These are phyloP conservation scores for Epinotia bilunana DNA, from an alignment of 2,888 invertebrate species.

Conservation along the genomic window DNA sequence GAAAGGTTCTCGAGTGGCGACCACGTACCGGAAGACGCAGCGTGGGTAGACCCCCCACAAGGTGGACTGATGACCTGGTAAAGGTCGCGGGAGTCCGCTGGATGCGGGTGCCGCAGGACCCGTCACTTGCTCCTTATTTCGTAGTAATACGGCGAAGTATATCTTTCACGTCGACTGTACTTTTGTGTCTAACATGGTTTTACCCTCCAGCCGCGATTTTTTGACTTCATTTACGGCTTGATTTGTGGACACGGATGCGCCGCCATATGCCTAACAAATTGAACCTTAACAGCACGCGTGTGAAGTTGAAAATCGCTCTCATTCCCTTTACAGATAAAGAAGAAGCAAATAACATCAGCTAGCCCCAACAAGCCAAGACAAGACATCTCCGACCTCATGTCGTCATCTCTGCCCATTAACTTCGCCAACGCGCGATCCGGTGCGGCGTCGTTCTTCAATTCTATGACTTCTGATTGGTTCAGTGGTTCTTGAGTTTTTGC, in stretches of 20 bases:
- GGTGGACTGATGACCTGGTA: no score
- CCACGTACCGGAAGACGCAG: no score
- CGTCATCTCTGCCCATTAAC: constrained; percentile 73
- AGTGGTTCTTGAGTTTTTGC: constrained; percentile 71
- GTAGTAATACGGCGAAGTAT: no score
- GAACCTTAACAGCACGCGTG: background rate
- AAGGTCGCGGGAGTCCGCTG: no score
- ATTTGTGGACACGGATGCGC: no score
- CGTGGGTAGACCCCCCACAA: no score
- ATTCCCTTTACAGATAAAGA: constrained; percentile 70
- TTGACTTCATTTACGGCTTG: background rate
- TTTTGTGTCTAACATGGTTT: background rate
- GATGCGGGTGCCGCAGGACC: no score
- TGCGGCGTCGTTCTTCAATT: constrained; percentile 92
- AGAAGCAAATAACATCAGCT: constrained; percentile 68
- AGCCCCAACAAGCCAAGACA: constrained; percentile 70
- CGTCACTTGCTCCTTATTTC: no score
- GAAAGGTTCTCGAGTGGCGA: no score
- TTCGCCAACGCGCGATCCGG: constrained; percentile 87
- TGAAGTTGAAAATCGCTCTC: constrained; percentile 29
- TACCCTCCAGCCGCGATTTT: background rate
- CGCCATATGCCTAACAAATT: background rate
- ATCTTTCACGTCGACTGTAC: background rate
- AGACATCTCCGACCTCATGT: constrained; percentile 75
- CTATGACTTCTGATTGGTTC: constrained; percentile 94